Conservation (phyloP, 2,888 invertebrate species). For the Taphrorychus bicolor region DNA sequence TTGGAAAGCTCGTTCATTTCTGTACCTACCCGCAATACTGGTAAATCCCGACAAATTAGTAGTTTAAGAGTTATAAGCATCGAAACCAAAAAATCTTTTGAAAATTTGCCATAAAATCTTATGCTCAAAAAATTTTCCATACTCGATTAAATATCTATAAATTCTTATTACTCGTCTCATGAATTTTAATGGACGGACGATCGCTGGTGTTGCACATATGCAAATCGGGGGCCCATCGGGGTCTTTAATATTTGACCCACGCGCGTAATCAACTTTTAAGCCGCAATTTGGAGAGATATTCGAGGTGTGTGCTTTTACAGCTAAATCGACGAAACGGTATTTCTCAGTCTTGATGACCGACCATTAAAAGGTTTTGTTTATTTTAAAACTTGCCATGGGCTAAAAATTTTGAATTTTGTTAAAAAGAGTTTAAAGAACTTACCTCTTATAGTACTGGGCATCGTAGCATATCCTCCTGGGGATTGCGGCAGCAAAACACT, state of each 20-base stretch:
- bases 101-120: no score
- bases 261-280: background rate
- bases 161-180: background rate
- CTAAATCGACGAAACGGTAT: constrained; percentile 31
- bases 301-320: constrained; percentile 30
- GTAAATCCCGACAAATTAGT: no score
- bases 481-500: background rate
- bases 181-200: background rate
- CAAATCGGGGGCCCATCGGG: background rate
- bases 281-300: constrained; percentile 12
- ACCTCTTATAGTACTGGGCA: constrained; percentile 62
- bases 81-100: no score
- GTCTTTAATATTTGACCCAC: constrained; percentile 9
- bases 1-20: no score
- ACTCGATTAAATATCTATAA: background rate
- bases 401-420: background rate
- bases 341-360: constrained; percentile 2
- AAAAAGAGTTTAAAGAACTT: constrained; percentile 44
- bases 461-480: constrained; percentile 55
- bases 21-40: no score
- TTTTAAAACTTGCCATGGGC: background rate
- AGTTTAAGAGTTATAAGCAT: no score
- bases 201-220: background rate
- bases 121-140: background rate
- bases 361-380: background rate